Conservation (phyloP, 2,888 invertebrate species). For the Tachystola acroxantha region DNA sequence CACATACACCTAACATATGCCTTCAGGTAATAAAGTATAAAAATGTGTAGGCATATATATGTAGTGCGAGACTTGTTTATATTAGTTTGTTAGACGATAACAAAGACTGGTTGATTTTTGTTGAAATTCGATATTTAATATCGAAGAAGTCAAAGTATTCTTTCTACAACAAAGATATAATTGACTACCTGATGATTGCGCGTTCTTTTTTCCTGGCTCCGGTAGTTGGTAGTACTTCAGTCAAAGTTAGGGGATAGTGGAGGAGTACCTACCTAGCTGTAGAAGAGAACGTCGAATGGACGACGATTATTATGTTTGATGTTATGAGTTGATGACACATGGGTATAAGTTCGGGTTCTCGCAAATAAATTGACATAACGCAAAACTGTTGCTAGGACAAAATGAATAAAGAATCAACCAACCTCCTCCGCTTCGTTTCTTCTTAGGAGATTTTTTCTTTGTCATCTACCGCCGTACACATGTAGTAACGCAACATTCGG, state of each 20-base stretch:
- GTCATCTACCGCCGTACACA: constrained; percentile 52
- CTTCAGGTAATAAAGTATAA: constrained; percentile 49
- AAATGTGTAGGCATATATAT: constrained; percentile 10
- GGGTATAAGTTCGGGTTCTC: constrained; percentile 58
- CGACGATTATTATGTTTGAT: no score
- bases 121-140: no score
- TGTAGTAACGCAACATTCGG: constrained; percentile 60
- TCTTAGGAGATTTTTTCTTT: constrained; percentile 53
- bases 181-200: no score
- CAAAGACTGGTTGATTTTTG: no score
- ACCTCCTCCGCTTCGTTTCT: constrained; percentile 44
- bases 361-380: constrained; percentile 69
- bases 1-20: constrained; percentile 27
- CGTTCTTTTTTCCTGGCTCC: no score
- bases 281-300: no score
- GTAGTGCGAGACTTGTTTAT: background rate
- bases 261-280: no score
- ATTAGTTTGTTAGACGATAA: no score
- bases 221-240: no score
- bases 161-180: no score
- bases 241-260: no score
- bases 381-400: constrained; percentile 50
- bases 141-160: no score
- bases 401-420: constrained; percentile 64
- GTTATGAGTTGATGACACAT: constrained; percentile 47